Evolutionary conservation across 2,888 invertebrate genomes (phyloP).

Genomic region (Syrista parreyssii): DNA sequence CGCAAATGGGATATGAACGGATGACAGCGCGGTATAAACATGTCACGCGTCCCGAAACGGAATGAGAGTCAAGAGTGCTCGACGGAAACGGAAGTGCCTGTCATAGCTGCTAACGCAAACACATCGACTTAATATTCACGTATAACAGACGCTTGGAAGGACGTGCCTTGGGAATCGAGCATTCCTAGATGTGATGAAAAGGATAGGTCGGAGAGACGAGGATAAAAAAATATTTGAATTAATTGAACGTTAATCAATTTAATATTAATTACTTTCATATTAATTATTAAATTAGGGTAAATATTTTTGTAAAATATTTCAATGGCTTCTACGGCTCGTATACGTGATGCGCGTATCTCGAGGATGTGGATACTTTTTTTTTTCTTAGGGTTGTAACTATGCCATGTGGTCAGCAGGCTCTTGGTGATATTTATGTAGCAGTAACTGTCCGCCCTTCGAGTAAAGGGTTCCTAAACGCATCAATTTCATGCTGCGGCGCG

Average conservation of each 20-base stretch:
- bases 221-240: too few species aligned
- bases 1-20: conserved; percentile 23
- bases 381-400: conserved; percentile 43
- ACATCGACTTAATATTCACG: conserved; percentile 57
- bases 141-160: conserved; percentile 54
- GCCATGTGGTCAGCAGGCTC: conserved; percentile 55
- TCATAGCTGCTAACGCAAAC: conserved; percentile 64
- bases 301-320: too few species aligned
- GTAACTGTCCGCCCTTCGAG: conserved; percentile 64
- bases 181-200: too few species aligned
- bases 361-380: not conserved
- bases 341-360: too few species aligned
- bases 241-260: too few species aligned
- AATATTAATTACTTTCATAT: too few species aligned
- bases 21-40: conserved; percentile 47
- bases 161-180: too few species aligned
- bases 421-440: conserved; percentile 60
- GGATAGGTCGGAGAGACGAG: too few species aligned
- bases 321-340: too few species aligned
- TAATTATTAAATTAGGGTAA: too few species aligned
- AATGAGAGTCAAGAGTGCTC: conserved; percentile 49
- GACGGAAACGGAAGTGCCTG: conserved; percentile 65
- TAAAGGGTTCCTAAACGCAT: conserved; percentile 65
- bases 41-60: conserved; percentile 50
- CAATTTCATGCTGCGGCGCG: conserved; percentile 60